A percentile compares a stretch with the other conserved stretches of the same genome.
phyloP scores from a whole-genome alignment of 1,140 invertebrate species.

The Cherax quadricarinatus region DNA sequence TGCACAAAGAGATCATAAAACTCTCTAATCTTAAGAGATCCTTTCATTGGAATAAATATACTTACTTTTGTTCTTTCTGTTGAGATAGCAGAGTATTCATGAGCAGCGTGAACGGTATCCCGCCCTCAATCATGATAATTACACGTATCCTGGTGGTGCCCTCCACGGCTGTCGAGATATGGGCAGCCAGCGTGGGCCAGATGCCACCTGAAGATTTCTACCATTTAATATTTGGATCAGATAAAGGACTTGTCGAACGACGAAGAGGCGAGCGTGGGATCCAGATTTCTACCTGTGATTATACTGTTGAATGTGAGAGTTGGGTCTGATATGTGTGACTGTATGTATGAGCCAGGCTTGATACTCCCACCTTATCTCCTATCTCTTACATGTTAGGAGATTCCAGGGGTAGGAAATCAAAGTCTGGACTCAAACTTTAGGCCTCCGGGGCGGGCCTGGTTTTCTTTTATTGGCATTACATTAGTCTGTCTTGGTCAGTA shows the following conservation, averaged over 20 bases:
- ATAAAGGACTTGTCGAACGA: neutral
- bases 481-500: no score
- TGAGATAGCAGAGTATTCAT: neutral
- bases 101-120: neutral
- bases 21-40: constrained; percentile 38
- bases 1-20: constrained; percentile 29
- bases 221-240: neutral
- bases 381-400: no score
- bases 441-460: no score
- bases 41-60: constrained; percentile 60
- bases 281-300: neutral
- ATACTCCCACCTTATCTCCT: no score
- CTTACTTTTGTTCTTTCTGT: constrained; percentile 34
- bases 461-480: no score
- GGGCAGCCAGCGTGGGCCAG: neutral
- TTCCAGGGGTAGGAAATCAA: no score
- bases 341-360: no score
- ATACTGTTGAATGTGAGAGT: neutral
- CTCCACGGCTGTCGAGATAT: neutral
- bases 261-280: neutral
- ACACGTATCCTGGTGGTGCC: neutral
- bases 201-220: constrained; percentile 12
- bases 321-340: neutral
- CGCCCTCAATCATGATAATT: neutral
- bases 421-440: no score